These are phyloP conservation scores for Jordanella pulchra DNA, from an alignment of 2,797 vertebrate species.

Conservation along the genomic window DNA sequence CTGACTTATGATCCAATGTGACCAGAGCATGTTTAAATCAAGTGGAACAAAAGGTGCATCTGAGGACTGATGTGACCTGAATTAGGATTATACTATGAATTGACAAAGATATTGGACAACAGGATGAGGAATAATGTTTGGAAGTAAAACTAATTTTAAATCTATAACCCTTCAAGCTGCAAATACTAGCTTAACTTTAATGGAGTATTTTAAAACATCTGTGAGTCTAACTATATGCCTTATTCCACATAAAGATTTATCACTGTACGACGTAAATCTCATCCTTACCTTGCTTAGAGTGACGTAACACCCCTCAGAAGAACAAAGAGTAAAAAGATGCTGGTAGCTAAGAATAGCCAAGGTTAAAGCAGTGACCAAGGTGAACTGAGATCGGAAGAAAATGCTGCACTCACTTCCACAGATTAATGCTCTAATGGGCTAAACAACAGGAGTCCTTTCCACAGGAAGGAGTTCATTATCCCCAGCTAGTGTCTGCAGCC, in stretches of 20 bases:
- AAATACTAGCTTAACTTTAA: background rate
- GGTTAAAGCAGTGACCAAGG: constrained; percentile 52
- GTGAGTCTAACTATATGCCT: background rate
- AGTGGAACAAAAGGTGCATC: constrained; percentile 27
- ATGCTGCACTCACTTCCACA: constrained; percentile 39
- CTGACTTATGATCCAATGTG: constrained; percentile 38
- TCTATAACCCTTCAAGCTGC: background rate
- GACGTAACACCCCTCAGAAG: constrained; percentile 8
- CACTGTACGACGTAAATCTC: constrained; percentile 38
- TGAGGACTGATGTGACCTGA: background rate
- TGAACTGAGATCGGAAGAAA: constrained; percentile 49
- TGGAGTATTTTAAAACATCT: constrained; percentile 3
- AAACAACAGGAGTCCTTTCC: constrained; percentile 63
- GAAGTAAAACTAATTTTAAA: background rate
- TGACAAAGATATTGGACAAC: background rate
- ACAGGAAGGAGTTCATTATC: constrained; percentile 71
- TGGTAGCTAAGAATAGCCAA: constrained; percentile 65
- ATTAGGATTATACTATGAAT: background rate
- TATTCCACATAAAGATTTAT: background rate
- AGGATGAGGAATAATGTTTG: background rate
- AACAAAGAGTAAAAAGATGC: constrained; percentile 7
- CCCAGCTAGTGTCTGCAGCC: constrained; percentile 42
- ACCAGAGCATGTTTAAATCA: constrained; percentile 13
- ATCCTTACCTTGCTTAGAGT: constrained; percentile 37
- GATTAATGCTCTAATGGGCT: constrained; percentile 75